Base-by-base conservation (phyloP, 2,113 vertebrate genomes). In the Phaethon lepturus region DNA sequence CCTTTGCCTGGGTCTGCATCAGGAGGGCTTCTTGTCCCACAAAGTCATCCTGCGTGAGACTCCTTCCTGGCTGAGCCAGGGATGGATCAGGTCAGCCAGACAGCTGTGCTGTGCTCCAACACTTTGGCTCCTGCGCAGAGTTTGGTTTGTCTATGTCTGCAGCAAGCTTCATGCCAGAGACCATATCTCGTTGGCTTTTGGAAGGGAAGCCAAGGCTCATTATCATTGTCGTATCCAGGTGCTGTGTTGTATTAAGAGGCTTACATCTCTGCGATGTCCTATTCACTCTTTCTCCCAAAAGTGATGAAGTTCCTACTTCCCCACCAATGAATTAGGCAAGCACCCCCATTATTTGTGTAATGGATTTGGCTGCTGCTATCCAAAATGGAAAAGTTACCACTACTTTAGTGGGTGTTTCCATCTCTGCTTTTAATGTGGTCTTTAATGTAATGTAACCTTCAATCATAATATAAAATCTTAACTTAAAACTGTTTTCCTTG, bases 171-270 rank as follows among this genome's bases (percentile, higher is more conserved):
- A 19, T 47, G 47, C 33, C 72, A 49, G 24, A 45, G 28, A 33
- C 11, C 2, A 0, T 28, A 8, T 53, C 64, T 66, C 2, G 0
- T 22, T 40, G 19, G 47, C 29, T 47, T 72, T 28, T 17, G 14
- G 20, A 72, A 19, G 5, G 14, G 29, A 77, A 72, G 13, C 18
- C 45, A 73, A 66, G n/a, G 24, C 29, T 71, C 19, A 11, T 31
- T 25, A 50, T 28, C 56, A 15, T n/a, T 58, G 24, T 50, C 53
- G 8, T 73, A 45, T 88, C 59, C 45, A 42, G 45, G 29, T 31
- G 7, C 15, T 45, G 38, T 0, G 0, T 29, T 38, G 25, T 23
- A 56, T 58, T 44, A 14, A 33, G 31, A 78, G 31, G 18, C 33
- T 84, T 78, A 8, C 44, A 53, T 35, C 19, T 64, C 63, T 82